Base-by-base conservation (phyloP, 2,888 invertebrate genomes). In the Ceramica pisi region DNA sequence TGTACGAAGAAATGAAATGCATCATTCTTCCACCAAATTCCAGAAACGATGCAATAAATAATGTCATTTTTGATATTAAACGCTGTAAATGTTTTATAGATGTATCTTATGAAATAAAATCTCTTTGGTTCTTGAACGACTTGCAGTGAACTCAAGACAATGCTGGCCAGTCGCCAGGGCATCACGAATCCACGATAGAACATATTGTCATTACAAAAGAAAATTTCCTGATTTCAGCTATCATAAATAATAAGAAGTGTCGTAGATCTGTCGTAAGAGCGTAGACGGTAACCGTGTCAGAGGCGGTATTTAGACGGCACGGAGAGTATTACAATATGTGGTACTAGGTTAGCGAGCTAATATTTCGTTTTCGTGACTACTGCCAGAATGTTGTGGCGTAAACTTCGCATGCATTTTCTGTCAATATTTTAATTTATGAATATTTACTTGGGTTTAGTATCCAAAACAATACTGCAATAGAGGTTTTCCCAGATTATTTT, bases 211-310 rank as follows among this genome's bases (percentile, higher is more conserved):
- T 75, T 71, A 83, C 79, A 81, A 81, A 79, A 79, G 77, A 77
- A 75, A 48, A 71, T 79, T 78, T 81, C 75, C 78, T 70, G 76
- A 78, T 77, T 60, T 75, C 80, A 61, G 55, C 69, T 55, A 70
- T 82, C 83, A 81, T 84, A 84, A 84, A 84, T 84, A 84, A 85
- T 81, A 75, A 46, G 31, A 70, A 62, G 31, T 80, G 71, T 73
- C 75, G 61, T 67, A 71, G 55, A 75, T 75, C 51, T 83, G 71
- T 73, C 79, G 75, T 70, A 74, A 61, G 19, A 57, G 31, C 44
- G 60, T 10, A 56, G 67, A 57, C 68, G 71, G 62, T 71, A 74
- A 78, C 71, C 61, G 74, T 86, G 84, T 85, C 81, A 81, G 23
- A 61, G 16, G 53, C 38, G 68, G 59, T 73, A 71, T 84, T 74